These are phyloP conservation scores for Hylomyscus alleni DNA, from an alignment of 2,797 vertebrate genomes.

Conservation along the genomic window DNA sequence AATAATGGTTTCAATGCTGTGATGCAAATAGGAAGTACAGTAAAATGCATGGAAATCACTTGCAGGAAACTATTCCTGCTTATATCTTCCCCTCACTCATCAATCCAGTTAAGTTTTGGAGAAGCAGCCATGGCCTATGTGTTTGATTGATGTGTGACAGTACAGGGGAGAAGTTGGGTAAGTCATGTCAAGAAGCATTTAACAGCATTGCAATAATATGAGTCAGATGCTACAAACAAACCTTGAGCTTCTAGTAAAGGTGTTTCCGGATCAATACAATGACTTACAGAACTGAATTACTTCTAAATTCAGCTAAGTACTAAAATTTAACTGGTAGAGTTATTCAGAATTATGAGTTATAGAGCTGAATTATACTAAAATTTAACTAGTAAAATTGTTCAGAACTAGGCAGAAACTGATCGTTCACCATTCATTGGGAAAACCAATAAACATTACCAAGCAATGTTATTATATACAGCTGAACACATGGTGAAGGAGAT, in stretches of 20 bases:
- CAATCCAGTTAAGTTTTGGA: background rate
- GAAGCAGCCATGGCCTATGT: background rate
- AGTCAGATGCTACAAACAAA: background rate
- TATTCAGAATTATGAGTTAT: background rate
- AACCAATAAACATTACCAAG: background rate
- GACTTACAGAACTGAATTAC: background rate
- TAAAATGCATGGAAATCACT: background rate
- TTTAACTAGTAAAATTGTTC: background rate
- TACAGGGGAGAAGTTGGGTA: background rate
- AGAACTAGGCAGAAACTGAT: background rate
- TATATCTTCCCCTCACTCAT: background rate
- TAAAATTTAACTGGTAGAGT: background rate
- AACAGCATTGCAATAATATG: background rate
- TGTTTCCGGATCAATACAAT: background rate
- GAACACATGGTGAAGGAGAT: background rate
- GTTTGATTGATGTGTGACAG: background rate
- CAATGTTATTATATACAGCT: background rate
- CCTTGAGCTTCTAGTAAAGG: background rate
- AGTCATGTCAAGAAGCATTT: constrained; percentile 36
- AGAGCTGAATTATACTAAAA: background rate
- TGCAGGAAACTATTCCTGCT: background rate
- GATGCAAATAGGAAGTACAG: background rate
- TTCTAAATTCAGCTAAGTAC: background rate
- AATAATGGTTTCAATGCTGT: background rate
- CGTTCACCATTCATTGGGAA: constrained; percentile 4